Base-by-base conservation (phyloP, 1,140 invertebrate species). In the Drosophila arawakana region DNA sequence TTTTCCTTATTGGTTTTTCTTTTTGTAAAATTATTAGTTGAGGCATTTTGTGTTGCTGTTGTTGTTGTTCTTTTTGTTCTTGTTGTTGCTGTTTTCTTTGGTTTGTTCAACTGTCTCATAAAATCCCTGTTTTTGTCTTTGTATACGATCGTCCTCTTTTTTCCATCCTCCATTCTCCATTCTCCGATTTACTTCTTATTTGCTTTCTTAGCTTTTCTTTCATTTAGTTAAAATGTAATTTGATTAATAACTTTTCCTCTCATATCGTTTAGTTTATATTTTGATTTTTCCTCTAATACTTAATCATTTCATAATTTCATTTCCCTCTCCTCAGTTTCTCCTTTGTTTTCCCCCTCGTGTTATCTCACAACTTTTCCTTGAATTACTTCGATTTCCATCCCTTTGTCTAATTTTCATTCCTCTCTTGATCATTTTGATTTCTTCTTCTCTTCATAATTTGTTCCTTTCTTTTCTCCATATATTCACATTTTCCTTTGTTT, bases 41-140 rank as follows among this genome's bases (percentile, higher is more conserved):
- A 83, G 81, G 81, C 81, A 83, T 80, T 82, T 76, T 25, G 81
- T 76, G 80, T 83, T 84, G 49, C 79, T 73, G 72, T 72, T 82
- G 72, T 75, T 81, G 55, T 57, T 60, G 43, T 62, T 30, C 0
- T 30, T 30, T 25, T 54, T 35, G 43, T 67, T 61, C 35, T 54
- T 7, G 34, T 55, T 62, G 52, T 74, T 78, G 39, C 54, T 69
- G 54, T 78, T 78, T 78, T 78, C 78, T 79, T 83, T 83, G 82
- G 57, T 81, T 76, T 76, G 62, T 83, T 80, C 39, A 77, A 77
- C 76, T 41, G 43, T 79, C 62, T 76, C 47, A 55, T 72, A 68
- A 80, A 75, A 72, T 77, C 78, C 69, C 78, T 74, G 72, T 79
- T 74, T 80, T 52, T 65, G 68, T 74, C 57, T 77, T 49, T 39